Conservation (phyloP, 2,888 invertebrate genomes). For the Caenorhabditis imperialis region DNA sequence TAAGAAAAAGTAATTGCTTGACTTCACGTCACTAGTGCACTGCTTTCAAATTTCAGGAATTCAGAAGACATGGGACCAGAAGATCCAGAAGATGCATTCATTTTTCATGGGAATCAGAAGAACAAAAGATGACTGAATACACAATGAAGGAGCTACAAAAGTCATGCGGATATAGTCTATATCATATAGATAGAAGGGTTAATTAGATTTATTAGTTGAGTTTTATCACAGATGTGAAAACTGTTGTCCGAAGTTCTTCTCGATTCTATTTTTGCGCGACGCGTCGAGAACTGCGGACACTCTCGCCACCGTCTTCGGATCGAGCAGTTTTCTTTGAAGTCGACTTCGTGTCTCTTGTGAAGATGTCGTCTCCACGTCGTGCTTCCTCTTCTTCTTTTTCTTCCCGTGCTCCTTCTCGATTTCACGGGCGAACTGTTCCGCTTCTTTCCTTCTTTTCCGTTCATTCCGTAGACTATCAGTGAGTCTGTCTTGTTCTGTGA, state of each 20-base stretch:
- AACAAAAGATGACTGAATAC: too few species aligned
- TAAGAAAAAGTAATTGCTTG: too few species aligned
- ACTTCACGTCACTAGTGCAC: too few species aligned
- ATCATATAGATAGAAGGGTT: too few species aligned
- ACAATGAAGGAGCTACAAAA: too few species aligned
- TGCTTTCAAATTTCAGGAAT: too few species aligned
- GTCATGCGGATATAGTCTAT: too few species aligned
- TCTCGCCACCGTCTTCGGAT: constrained; percentile 68
- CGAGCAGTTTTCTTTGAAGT: constrained; percentile 70
- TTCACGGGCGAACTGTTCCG: constrained; percentile 55
- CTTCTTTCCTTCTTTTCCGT: constrained; percentile 32
- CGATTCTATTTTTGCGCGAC: constrained; percentile 57
- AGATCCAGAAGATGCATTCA: too few species aligned
- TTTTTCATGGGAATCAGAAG: too few species aligned
- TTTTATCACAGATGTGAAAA: constrained; percentile 51
- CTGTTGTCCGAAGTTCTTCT: constrained; percentile 61
- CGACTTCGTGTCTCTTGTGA: constrained; percentile 28
- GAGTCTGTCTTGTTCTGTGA: constrained; percentile 25
- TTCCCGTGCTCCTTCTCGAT: constrained; percentile 56
- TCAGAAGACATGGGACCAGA: too few species aligned
- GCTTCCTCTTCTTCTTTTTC: constrained; percentile 47
- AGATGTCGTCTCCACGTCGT: constrained; percentile 16
- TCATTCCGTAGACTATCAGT: constrained; percentile 23
- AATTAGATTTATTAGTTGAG: too few species aligned
- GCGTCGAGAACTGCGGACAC: constrained; percentile 69